These are phyloP conservation scores for Monochamus saltuarius DNA, from an alignment of 1,140 invertebrate genomes.

Conservation along the genomic window DNA sequence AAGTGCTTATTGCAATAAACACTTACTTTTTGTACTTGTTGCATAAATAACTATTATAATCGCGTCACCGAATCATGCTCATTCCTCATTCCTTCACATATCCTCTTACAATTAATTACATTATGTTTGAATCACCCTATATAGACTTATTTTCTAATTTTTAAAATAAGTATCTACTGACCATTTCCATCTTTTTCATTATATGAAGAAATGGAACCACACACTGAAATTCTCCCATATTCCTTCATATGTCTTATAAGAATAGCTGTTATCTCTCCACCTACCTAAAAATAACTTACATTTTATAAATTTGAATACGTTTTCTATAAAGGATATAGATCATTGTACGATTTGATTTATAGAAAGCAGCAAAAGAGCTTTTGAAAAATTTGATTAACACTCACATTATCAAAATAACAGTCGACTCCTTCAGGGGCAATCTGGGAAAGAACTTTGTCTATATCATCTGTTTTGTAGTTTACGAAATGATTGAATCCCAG, in stretches of 20 bases:
- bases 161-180: constrained; percentile 62
- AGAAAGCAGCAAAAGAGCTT: too few species aligned
- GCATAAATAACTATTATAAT: too few species aligned
- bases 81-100: too few species aligned
- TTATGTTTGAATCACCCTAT: too few species aligned
- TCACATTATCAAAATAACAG: constrained; percentile 73
- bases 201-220: constrained; percentile 65
- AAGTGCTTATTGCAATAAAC: too few species aligned
- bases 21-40: too few species aligned
- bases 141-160: too few species aligned
- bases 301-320: constrained; percentile 31
- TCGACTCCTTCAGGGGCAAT: constrained; percentile 66
- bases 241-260: constrained; percentile 63
- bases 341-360: too few species aligned
- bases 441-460: constrained; percentile 57
- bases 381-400: not conserved
- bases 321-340: not conserved
- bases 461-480: constrained; percentile 68
- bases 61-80: too few species aligned
- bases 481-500: constrained; percentile 67
- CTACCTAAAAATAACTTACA: constrained; percentile 44
- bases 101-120: too few species aligned
- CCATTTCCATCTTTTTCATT: constrained; percentile 54
- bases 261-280: constrained; percentile 60
- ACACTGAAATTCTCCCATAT: constrained; percentile 61